These are phyloP conservation scores for Cryptocheilus praepositus DNA, from an alignment of 2,888 invertebrate genomes.

Conservation along the genomic window DNA sequence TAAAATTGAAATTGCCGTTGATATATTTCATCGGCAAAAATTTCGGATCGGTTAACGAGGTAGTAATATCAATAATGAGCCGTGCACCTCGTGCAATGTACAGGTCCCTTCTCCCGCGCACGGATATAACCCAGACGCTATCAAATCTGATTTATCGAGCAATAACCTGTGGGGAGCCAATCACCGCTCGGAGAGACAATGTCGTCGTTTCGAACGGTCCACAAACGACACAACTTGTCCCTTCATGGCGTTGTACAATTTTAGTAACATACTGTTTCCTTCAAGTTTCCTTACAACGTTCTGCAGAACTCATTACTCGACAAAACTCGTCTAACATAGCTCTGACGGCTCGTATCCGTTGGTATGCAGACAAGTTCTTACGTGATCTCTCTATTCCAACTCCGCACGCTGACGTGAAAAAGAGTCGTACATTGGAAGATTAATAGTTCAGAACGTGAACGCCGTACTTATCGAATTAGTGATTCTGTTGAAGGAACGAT, in stretches of 20 bases:
- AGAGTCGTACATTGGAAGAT: too few relatives aligned
- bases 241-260: neutral
- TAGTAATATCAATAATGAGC: slow-evolving; percentile 54
- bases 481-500: too few relatives aligned
- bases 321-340: neutral
- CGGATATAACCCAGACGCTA: slow-evolving; percentile 45
- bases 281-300: neutral
- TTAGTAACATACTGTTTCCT: neutral
- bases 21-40: slow-evolving; percentile 17
- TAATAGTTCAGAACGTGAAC: too few relatives aligned
- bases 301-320: neutral
- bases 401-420: too few relatives aligned
- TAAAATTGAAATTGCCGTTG: slow-evolving; percentile 26
- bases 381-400: too few relatives aligned
- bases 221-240: neutral
- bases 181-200: slow-evolving; percentile 34
- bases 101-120: slow-evolving; percentile 14
- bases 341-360: neutral
- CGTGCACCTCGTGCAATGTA: slow-evolving; percentile 33
- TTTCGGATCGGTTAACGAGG: slow-evolving; percentile 41
- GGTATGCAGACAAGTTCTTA: too few relatives aligned
- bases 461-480: too few relatives aligned
- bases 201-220: slow-evolving; percentile 17
- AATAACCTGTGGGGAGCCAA: slow-evolving; percentile 49
- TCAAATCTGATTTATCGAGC: slow-evolving; percentile 61